phyloP scores from a whole-genome alignment of 2,888 invertebrate species.

The Lepetodrilus schrolli region DNA sequence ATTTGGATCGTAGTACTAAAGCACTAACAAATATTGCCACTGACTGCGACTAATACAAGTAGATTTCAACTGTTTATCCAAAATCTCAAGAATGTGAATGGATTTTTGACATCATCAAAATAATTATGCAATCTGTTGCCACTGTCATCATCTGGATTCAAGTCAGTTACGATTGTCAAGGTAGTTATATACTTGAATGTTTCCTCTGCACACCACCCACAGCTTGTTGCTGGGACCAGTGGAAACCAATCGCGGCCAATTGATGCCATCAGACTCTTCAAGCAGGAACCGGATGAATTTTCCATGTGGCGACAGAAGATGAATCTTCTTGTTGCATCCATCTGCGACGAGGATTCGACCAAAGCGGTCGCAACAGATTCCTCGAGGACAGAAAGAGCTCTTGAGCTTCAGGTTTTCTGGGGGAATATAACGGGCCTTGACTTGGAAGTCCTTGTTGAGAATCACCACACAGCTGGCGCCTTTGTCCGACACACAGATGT shows the following conservation, averaged over 20 bases:
- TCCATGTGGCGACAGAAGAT: slow-evolving; percentile 50
- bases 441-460: slow-evolving; percentile 39
- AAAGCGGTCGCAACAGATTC: slow-evolving; percentile 57
- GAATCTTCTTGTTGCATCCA: slow-evolving; percentile 52
- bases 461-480: slow-evolving; percentile 48
- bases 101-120: neutral
- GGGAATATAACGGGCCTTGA: slow-evolving; percentile 34
- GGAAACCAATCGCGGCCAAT: slow-evolving; percentile 53
- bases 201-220: slow-evolving; percentile 54
- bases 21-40: too few relatives aligned
- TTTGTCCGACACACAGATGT: slow-evolving; percentile 57
- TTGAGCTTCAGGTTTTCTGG: slow-evolving; percentile 33
- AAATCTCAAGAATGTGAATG: neutral
- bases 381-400: slow-evolving; percentile 53
- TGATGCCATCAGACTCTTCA: slow-evolving; percentile 45
- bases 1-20: too few relatives aligned
- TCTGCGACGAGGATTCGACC: slow-evolving; percentile 61
- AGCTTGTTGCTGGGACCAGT: slow-evolving; percentile 51
- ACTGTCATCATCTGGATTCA: neutral
- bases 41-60: too few relatives aligned
- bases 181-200: slow-evolving; percentile 33
- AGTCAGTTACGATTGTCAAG: slow-evolving; percentile 4
- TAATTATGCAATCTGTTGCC: neutral
- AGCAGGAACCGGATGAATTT: slow-evolving; percentile 49
- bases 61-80: too few relatives aligned